Conservation (phyloP, 2,888 invertebrate genomes). For the Brachyptera risi region DNA sequence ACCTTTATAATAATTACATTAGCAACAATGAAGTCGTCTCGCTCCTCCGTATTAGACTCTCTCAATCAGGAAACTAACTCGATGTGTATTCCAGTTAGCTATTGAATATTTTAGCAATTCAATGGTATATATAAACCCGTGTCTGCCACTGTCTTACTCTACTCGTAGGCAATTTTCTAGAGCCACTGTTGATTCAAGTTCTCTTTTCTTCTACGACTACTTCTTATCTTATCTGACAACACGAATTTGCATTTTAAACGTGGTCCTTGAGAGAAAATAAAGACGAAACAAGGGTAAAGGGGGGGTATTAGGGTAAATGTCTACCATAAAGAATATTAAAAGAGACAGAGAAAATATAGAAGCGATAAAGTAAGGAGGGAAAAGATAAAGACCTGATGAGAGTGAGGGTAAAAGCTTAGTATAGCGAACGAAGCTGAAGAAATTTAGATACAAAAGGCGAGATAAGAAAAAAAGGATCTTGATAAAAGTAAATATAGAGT, state of each 20-base stretch:
- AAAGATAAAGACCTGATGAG: slow-evolving; percentile 23
- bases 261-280: slow-evolving; percentile 15
- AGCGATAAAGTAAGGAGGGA: slow-evolving; percentile 9
- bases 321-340: slow-evolving; percentile 14
- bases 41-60: background rate
- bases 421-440: slow-evolving; percentile 6
- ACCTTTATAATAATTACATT: slow-evolving; percentile 17
- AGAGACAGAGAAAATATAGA: slow-evolving; percentile 10
- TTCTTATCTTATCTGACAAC: slow-evolving; percentile 31
- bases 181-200: slow-evolving; percentile 30
- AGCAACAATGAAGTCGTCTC: slow-evolving; percentile 10
- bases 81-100: slow-evolving; percentile 3
- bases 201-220: slow-evolving; percentile 13
- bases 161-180: slow-evolving; percentile 14
- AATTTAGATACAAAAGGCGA: slow-evolving; percentile 13
- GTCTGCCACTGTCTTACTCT: background rate
- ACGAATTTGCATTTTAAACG: slow-evolving; percentile 31
- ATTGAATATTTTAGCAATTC: slow-evolving; percentile 22
- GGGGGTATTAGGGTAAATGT: slow-evolving; percentile 21
- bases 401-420: slow-evolving; percentile 8
- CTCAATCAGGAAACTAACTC: slow-evolving; percentile 17
- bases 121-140: background rate
- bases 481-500: background rate
- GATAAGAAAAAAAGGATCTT: slow-evolving; percentile 10
- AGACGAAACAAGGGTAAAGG: slow-evolving; percentile 19